A percentile compares a stretch with the other conserved stretches of the same genome.
phyloP scores from a whole-genome alignment of 1,140 invertebrate species.

The Wasmannia auropunctata region DNA sequence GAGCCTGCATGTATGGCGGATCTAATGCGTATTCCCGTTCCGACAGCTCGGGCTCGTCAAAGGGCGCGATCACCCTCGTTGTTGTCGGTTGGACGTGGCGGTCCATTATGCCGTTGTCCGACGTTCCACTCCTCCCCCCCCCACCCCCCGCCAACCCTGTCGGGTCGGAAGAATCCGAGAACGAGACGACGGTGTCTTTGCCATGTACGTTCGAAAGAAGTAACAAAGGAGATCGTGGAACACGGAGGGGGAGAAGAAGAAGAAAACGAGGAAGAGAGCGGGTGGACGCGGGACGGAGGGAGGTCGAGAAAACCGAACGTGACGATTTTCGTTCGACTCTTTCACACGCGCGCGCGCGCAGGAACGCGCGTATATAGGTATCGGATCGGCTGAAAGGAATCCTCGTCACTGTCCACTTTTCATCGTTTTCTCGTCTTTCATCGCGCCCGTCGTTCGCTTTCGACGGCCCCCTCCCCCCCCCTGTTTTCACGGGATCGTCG shows the following conservation, averaged over 20 bases:
- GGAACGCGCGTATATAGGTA: too few species aligned
- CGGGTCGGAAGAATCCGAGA: slow-evolving; percentile 1
- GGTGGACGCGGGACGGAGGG: neutral
- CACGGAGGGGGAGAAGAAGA: neutral
- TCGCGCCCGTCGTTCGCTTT: slow-evolving; percentile 40
- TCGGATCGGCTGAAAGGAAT: slow-evolving; percentile 55
- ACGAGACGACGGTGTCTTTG: slow-evolving; percentile 40
- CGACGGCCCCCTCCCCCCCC: too few species aligned
- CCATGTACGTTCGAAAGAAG: slow-evolving; percentile 35
- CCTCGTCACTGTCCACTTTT: slow-evolving; percentile 60
- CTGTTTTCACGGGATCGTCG: slow-evolving; percentile 10
- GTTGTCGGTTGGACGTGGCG: slow-evolving; percentile 25
- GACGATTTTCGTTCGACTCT: slow-evolving; percentile 51
- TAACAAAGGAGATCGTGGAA: slow-evolving; percentile 42
- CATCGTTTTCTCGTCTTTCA: slow-evolving; percentile 61
- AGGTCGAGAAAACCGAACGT: slow-evolving; percentile 13
- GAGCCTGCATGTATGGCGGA: neutral
- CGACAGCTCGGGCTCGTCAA: slow-evolving; percentile 36
- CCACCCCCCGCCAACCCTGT: neutral
- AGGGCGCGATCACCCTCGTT: slow-evolving; percentile 47
- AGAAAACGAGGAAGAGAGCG: neutral
- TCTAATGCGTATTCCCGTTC: slow-evolving; percentile 43
- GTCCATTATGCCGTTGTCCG: slow-evolving; percentile 53
- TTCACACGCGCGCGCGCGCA: slow-evolving; percentile 31
- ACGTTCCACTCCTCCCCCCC: neutral